Base-by-base conservation (phyloP, 2,888 invertebrate species). In the Coleophora deauratella region DNA sequence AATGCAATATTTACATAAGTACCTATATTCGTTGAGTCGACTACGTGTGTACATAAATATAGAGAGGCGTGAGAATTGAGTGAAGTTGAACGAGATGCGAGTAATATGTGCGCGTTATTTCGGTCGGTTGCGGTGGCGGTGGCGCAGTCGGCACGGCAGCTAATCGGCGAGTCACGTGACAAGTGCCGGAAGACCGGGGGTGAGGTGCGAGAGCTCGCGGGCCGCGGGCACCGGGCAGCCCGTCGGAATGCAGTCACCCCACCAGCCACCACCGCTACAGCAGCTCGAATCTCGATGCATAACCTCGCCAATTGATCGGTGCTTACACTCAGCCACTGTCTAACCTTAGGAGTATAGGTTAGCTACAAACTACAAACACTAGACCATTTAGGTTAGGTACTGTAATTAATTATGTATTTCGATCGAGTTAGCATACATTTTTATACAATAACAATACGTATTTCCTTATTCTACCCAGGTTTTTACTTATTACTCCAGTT, bases 81-180 rank as follows among this genome's bases (percentile, higher is more conserved):
- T 62, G 60, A 62, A 66, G 66, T 62, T 63, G 67, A 71, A 69
- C 68, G 72, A 68, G 71, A 70, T 66, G 69, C 62, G 64, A 69
- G 66, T 72, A n/a, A n/a, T 62, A 69, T 67, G 70, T 67, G 71
- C 69, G 77, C 76, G 82, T 80, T 82, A 84, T 82, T 82, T 82
- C 72, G 77, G 80, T 82, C 73, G 72, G 72, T 68, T 76, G 80
- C 71, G 77, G 80, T 81, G 73, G 72, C 73, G 70, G 78, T 78
- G 73, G 79, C 79, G 37, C 33, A 37, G 11, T 38, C 27, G 33
- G 77, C 77, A 77, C 78, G 67, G 71, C 72, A 66, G 81, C 82
- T 84, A 81, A 84, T 84, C 82, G 80, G 64, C 72, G 66, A 72
- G 81, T 81, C 82, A 82, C 81, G 82, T 84, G 84, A 82, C 78